Base-by-base conservation (phyloP, 2,888 invertebrate species). In the Sphaerophoria rueppellii region DNA sequence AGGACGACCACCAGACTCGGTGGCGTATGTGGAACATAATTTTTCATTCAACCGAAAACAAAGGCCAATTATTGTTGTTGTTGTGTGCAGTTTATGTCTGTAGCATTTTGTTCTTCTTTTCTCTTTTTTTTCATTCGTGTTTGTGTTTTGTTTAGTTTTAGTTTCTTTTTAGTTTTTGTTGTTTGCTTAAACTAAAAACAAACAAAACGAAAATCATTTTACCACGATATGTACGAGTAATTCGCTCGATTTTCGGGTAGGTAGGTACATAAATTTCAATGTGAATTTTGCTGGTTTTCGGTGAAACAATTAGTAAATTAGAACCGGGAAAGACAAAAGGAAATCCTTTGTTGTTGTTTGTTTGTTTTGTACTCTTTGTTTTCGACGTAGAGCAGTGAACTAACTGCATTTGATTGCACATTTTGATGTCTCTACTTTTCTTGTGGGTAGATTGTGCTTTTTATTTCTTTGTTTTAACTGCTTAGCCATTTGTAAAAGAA, bases 1-100 rank as follows among this genome's bases (percentile, higher is more conserved):
- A 40, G 40, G 40, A 52, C 54, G 54, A 67, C 67, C 52, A 37
- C 52, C 40, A 67, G 67, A 67, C 67, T 54, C 57, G 46, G 50
- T 76, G 81, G 71, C 71, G 74, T 79, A 74, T 76, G 81, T 76
- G 81, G 16, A 60, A 81, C 55, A 81, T 77, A 50, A 67, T 81
- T 76, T 76, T 54, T 54, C 71, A 76, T 76, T 81, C 76, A 81
- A 76, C 71, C 32, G 40, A 55, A 74, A 69, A 79, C 74, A 79
- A 79, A 74, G 61, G 61, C 37, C 69, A 69, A 80, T 74, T 72
- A 72, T 58, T 72, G 50, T 72, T 72, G 50, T 72, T 74, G 50
- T 55, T 77, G 37, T 48, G 46, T 77, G 61, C 74, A 61, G 69
- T 70, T 48, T 63, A 48, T 74, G 67, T 50, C 48, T 74, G 54